Conservation (phyloP, 2,113 vertebrate species). For the Pitta sordida region DNA sequence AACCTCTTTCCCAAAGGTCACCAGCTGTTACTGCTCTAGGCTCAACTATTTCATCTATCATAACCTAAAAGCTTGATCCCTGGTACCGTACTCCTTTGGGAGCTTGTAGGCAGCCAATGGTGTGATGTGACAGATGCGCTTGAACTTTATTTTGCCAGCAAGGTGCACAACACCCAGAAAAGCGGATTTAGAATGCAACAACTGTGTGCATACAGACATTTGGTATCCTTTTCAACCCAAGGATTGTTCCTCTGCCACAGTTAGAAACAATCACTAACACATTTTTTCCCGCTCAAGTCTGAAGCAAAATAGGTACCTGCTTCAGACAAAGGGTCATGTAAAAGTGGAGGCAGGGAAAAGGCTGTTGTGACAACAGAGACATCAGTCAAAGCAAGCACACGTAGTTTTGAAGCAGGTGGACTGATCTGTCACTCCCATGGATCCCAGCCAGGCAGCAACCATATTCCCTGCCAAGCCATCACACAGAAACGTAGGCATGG, state of each 20-base stretch:
- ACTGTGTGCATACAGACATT: background rate
- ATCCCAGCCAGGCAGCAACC: background rate
- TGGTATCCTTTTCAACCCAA: background rate
- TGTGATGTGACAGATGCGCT: background rate
- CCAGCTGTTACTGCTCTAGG: background rate
- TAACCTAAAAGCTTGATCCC: background rate
- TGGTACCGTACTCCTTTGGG: background rate
- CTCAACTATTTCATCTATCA: background rate
- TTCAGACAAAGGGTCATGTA: accelerated
- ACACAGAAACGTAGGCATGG: background rate
- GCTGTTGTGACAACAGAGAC: background rate
- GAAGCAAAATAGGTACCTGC: background rate
- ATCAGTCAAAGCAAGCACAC: background rate
- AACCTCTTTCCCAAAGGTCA: background rate
- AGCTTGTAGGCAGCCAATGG: background rate
- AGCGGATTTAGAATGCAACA: background rate
- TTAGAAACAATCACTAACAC: background rate
- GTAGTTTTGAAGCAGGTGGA: background rate
- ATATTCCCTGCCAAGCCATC: background rate
- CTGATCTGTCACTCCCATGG: background rate
- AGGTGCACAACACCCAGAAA: background rate
- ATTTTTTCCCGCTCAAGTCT: background rate
- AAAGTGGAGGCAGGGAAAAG: background rate
- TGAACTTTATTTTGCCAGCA: background rate
- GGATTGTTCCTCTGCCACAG: background rate